phyloP scores from a whole-genome alignment of 2,797 vertebrate species.

The Crenichthys baileyi region DNA sequence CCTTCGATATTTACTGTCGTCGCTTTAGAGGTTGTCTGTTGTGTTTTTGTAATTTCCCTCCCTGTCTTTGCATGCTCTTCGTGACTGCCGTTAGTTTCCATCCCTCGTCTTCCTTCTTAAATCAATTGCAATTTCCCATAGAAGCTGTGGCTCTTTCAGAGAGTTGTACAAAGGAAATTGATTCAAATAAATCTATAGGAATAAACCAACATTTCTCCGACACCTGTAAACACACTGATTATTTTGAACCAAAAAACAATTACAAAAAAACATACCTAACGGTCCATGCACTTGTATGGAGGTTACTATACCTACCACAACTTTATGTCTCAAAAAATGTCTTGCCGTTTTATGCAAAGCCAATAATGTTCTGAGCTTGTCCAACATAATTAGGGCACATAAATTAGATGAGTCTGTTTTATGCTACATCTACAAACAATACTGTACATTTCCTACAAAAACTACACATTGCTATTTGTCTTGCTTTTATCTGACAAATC shows the following conservation, averaged over 20 bases:
- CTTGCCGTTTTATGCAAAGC: no score
- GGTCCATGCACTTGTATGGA: no score
- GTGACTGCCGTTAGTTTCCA: no score
- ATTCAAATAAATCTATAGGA: neutral
- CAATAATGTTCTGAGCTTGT: no score
- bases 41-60: neutral
- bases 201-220: neutral
- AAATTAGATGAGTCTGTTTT: no score
- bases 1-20: neutral
- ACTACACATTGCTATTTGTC: neutral
- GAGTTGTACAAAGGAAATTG: neutral
- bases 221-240: neutral
- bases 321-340: neutral
- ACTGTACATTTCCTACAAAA: neutral
- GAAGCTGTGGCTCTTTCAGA: neutral
- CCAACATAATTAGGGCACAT: no score
- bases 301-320: neutral
- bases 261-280: neutral
- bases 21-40: neutral
- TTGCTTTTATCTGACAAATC: neutral
- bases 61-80: neutral
- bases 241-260: neutral
- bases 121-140: conserved; percentile 3
- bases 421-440: neutral
- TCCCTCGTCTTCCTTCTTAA: neutral